phyloP scores from a whole-genome alignment of 2,888 invertebrate species.

The Scotopteryx bipunctaria region DNA sequence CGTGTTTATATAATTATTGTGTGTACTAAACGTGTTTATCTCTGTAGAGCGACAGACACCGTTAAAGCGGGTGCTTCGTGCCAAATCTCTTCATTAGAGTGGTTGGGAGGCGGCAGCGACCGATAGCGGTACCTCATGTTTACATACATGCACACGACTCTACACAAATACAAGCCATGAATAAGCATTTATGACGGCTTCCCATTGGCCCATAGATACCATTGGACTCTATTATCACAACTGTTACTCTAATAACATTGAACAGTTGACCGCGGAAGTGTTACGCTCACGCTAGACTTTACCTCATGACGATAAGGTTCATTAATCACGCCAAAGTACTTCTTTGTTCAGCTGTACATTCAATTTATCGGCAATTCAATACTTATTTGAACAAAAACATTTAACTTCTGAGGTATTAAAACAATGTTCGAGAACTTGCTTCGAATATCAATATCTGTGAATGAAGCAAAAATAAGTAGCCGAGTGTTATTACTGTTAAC shows the following conservation, averaged over 20 bases:
- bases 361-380: conserved; percentile 24
- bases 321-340: conserved; percentile 21
- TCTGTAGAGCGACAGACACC: conserved; percentile 55
- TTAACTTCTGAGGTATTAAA: conserved; percentile 25
- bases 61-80: conserved; percentile 75
- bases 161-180: conserved; percentile 55
- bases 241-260: conserved; percentile 24
- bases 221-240: conserved; percentile 24
- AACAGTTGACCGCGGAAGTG: conserved; percentile 21
- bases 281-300: conserved; percentile 21
- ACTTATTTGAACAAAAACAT: conserved; percentile 22
- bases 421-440: conserved; percentile 22
- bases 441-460: conserved; percentile 33
- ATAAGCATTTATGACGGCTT: conserved; percentile 41
- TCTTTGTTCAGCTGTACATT: conserved; percentile 12
- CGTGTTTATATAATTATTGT: conserved; percentile 34
- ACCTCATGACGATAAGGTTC: conserved; percentile 16
- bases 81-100: conserved; percentile 81
- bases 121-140: conserved; percentile 66
- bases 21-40: conserved; percentile 53
- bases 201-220: conserved; percentile 19
- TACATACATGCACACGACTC: conserved; percentile 56
- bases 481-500: conserved; percentile 33
- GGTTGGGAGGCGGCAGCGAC: conserved; percentile 55
- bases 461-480: conserved; percentile 23